These are phyloP conservation scores for Rotaria socialis DNA, from an alignment of 2,888 invertebrate genomes.

Conservation along the genomic window DNA sequence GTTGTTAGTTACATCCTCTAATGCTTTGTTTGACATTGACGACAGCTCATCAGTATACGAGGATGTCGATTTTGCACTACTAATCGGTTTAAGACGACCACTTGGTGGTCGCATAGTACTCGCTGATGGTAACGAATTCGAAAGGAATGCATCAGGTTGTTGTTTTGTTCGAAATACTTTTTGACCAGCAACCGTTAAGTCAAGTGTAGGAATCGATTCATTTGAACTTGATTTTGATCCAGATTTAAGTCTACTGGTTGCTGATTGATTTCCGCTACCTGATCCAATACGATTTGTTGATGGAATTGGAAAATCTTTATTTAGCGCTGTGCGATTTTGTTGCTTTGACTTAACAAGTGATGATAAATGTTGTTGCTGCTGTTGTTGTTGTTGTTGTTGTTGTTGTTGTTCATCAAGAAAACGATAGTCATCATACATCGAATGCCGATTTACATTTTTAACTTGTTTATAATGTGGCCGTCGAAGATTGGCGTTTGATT, in stretches of 20 bases:
- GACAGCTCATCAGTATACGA: background rate
- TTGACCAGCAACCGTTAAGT: conserved; percentile 23
- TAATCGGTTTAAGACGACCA: conserved; percentile 22
- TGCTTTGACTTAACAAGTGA: background rate
- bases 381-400: background rate
- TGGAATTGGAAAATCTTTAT: conserved; percentile 15
- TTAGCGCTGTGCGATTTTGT: background rate
- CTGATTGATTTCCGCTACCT: background rate
- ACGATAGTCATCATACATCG: conserved; percentile 15
- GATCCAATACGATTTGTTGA: conserved; percentile 5
- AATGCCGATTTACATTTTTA: background rate
- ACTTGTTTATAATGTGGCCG: background rate
- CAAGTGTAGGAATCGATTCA: conserved; percentile 13
- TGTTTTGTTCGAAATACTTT: conserved; percentile 7
- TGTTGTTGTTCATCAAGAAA: conserved; percentile 25
- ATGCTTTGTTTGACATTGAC: background rate
- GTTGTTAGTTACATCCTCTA: conserved; percentile 24
- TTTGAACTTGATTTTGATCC: conserved; percentile 1
- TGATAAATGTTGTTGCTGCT: background rate
- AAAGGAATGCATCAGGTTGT: background rate
- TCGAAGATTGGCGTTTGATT: background rate
- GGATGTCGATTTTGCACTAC: background rate
- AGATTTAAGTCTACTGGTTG: background rate
- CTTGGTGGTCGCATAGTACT: conserved; percentile 17
- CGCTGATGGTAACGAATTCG: background rate